Evolutionary conservation across 2,113 vertebrate genomes (phyloP).

Genomic region (Heterotilapia buettikoferi): DNA sequence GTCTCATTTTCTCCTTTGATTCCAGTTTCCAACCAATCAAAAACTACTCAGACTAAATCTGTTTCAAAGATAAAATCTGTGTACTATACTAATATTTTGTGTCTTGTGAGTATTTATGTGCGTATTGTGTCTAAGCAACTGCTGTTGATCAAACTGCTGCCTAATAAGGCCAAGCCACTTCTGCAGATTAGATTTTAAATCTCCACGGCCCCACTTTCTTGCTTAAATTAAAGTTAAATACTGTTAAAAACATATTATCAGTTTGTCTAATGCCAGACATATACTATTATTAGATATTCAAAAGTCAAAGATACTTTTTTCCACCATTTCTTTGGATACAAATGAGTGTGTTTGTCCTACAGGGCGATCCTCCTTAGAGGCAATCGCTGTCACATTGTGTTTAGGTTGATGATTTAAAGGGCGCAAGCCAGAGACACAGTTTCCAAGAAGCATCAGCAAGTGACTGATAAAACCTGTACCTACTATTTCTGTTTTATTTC

Average conservation of each 20-base stretch:
- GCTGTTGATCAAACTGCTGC: background rate
- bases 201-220: background rate
- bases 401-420: background rate
- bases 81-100: background rate
- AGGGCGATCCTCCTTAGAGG: background rate
- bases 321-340: background rate
- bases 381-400: constrained; percentile 1
- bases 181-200: background rate
- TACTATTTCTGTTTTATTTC: background rate
- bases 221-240: background rate
- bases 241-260: background rate
- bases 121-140: background rate
- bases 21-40: background rate
- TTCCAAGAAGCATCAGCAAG: background rate
- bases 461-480: background rate
- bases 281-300: background rate
- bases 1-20: background rate
- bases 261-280: background rate
- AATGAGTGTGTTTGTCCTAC: background rate
- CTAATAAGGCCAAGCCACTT: background rate
- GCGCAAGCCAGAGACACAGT: background rate
- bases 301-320: background rate
- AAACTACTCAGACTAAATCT: background rate
- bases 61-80: background rate
- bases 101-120: background rate